Evolutionary conservation across 2,113 vertebrate species (phyloP).

Genomic region (Leiothrix lutea): DNA sequence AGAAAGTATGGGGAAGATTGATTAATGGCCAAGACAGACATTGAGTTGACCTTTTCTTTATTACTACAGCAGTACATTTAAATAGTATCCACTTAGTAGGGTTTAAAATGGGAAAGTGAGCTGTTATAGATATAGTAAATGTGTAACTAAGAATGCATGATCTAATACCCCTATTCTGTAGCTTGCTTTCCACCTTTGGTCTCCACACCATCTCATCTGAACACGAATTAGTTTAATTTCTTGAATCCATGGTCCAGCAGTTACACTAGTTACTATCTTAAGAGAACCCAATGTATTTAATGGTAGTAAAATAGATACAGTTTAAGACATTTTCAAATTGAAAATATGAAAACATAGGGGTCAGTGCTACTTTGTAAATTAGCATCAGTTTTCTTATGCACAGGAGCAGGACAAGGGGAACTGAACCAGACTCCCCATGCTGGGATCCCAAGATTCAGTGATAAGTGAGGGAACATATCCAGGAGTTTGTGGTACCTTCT

Average conservation of each 20-base stretch:
- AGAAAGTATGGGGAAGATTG: slow-evolving; percentile 60
- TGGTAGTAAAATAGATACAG: background rate
- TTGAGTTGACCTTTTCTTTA: slow-evolving; percentile 64
- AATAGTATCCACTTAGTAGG: slow-evolving; percentile 35
- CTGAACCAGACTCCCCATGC: background rate
- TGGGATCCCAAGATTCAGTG: background rate
- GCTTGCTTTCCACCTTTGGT: background rate
- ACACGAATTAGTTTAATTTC: slow-evolving; percentile 3
- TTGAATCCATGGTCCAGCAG: background rate
- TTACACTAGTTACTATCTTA: background rate
- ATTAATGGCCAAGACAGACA: slow-evolving; percentile 64
- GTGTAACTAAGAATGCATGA: slow-evolving; percentile 18
- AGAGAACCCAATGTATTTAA: background rate
- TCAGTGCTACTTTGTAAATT: background rate
- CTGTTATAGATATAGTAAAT: slow-evolving; percentile 26
- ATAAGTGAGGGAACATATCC: background rate
- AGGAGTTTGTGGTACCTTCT: background rate
- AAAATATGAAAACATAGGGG: background rate
- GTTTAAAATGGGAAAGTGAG: slow-evolving; percentile 49
- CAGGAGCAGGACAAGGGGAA: background rate
- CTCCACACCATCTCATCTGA: background rate
- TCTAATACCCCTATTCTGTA: background rate
- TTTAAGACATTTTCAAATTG: background rate
- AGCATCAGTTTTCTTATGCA: background rate
- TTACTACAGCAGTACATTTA: slow-evolving; percentile 53